Conservation (phyloP, 2,113 vertebrate genomes). For the Orcinus orca region DNA sequence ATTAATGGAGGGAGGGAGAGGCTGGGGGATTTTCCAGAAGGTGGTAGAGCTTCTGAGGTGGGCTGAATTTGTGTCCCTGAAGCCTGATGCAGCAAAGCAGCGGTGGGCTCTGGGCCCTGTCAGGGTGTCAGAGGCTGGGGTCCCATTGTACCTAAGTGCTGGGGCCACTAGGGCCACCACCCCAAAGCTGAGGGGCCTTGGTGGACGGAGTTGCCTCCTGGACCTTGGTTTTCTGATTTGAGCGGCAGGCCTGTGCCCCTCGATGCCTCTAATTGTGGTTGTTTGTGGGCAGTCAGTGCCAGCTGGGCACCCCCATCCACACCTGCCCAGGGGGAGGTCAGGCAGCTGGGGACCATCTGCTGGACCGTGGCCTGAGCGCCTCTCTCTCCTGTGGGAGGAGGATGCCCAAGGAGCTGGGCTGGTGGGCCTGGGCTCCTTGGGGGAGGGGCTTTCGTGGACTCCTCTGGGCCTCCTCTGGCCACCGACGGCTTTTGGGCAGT, state of each 20-base stretch:
- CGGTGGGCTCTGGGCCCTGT: too few relatives aligned
- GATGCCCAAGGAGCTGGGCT: background rate
- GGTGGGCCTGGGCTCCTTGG: background rate
- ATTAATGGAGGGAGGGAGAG: accelerated
- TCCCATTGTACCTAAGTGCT: background rate
- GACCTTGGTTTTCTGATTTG: background rate
- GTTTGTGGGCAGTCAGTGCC: background rate
- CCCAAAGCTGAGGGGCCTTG: background rate
- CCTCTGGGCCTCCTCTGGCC: background rate
- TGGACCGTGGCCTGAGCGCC: accelerated
- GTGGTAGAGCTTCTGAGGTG: accelerated
- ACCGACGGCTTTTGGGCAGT: background rate
- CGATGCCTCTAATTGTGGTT: background rate
- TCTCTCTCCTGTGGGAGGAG: accelerated
- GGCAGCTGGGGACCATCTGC: background rate
- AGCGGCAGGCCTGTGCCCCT: background rate
- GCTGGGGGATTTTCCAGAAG: background rate
- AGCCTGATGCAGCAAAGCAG: accelerated
- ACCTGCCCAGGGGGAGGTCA: background rate
- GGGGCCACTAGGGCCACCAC: background rate
- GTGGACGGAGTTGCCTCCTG: background rate
- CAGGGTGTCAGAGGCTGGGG: background rate
- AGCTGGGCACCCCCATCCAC: accelerated
- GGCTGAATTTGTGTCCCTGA: background rate
- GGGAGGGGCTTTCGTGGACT: background rate